Base-by-base conservation (phyloP, 2,888 invertebrate species). In the Nowickia ferox region DNA sequence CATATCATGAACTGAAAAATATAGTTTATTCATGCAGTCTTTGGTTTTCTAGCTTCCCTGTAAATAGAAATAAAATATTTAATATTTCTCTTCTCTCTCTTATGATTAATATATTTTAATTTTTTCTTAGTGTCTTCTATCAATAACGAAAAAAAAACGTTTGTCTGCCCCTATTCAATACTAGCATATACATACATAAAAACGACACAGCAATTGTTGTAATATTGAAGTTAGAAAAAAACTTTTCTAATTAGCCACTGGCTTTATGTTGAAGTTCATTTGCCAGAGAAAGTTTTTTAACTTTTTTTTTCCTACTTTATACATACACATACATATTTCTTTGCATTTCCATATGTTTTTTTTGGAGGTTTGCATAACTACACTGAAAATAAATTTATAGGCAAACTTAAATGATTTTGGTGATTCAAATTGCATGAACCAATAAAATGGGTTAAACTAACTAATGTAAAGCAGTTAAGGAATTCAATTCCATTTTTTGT, bases 181-280 rank as follows among this genome's bases (percentile, higher is more conserved):
- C 48, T 19, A 59, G 22, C 63, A 19, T 40, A 72, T 9, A 40
- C 44, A 71, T 53, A 69, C 9, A 83, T n/a, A 44, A 11, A 53
- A 46, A 69, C 9, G 84, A 53, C 57, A 69, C 9, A 86, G 5
- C 3, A 74, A n/a, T n/a, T 59, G 13, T 51, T 66, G 30, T 72
- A 59, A 78, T 55, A 68, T 57, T 51, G 38, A 44, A 68, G 74
- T 68, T 68, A 81, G 44, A 79, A 81, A 59, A 63, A 87, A 91
- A 91, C 87, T 91, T 91, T 91, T 91, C 90, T 91, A 91, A 91
- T 91, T 91, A 91, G 91, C 90, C 87, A 83, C 84, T 84, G 87
- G 87, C 79, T 88, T 82, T 74, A 68, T 83, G 85, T 66, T 76
- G 80, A 88, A 86, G 82, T 84, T 87, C 74, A 80, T 86, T 80